phyloP scores from a whole-genome alignment of 2,113 vertebrate species.

The Tricholaema leucomelas region DNA sequence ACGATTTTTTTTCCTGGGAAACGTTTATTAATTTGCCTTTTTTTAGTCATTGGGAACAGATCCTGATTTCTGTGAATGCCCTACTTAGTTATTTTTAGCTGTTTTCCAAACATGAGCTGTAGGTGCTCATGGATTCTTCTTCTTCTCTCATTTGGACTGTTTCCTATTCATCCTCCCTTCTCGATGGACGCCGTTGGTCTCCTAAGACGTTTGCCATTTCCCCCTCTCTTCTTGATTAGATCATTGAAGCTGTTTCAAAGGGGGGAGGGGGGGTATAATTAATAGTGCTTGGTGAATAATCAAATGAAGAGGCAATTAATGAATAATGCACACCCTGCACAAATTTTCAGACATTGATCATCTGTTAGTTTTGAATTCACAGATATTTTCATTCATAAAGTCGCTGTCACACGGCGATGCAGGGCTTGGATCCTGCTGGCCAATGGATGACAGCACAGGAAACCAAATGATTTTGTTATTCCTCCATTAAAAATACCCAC shows the following conservation, averaged over 20 bases:
- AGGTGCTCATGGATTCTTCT: conserved; percentile 15
- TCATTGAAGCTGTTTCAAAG: conserved; percentile 24
- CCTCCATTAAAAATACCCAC: not conserved
- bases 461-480: not conserved
- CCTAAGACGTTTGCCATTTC: not conserved
- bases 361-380: not conserved
- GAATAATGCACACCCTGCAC: conserved; percentile 24
- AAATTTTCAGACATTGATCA: conserved; percentile 24
- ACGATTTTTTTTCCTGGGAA: conserved; percentile 8
- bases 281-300: conserved; percentile 31
- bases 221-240: conserved; percentile 10
- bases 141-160: not conserved
- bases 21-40: not conserved
- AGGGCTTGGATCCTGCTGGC: not conserved
- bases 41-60: not conserved
- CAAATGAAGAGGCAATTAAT: conserved; percentile 45
- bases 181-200: not conserved
- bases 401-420: rapidly evolving
- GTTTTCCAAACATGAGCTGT: not conserved
- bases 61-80: conserved; percentile 11
- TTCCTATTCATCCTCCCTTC: not conserved
- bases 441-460: not conserved
- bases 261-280: conserved; percentile 9
- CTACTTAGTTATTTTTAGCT: conserved; percentile 9
- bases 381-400: conserved; percentile 31